Conservation (phyloP, 2,888 invertebrate species). For the Eristalis pertinax region DNA sequence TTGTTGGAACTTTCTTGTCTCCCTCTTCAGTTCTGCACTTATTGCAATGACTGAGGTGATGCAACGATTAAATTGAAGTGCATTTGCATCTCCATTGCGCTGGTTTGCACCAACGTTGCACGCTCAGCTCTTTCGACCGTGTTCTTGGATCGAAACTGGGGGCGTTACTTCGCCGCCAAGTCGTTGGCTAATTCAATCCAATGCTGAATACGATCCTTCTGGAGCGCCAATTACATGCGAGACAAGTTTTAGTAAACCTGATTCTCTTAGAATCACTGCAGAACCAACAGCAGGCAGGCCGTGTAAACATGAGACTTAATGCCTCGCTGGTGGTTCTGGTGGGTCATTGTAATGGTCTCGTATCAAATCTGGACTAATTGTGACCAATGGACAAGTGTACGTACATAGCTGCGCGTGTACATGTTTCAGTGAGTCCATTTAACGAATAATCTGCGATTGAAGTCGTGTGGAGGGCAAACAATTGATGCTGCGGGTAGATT, state of each 20-base stretch:
- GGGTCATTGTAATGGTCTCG: neutral
- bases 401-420: neutral
- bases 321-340: neutral
- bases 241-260: neutral
- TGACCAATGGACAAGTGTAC: neutral
- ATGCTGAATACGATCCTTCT: neutral
- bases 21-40: neutral
- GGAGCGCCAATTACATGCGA: neutral
- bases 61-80: neutral
- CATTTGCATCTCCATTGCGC: slow-evolving; percentile 7
- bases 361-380: neutral
- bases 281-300: too few species aligned
- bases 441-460: neutral
- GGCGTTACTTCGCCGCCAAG: neutral
- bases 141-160: neutral
- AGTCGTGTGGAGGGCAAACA: neutral
- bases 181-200: neutral
- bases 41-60: neutral
- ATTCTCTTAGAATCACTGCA: neutral
- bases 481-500: neutral
- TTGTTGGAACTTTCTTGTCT: neutral
- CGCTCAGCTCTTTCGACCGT: neutral
- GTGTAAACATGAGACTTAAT: neutral
- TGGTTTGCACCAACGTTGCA: neutral
- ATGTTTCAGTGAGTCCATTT: neutral